Base-by-base conservation (phyloP, 1,140 invertebrate species). In the Cyphomyrmex costatus region DNA sequence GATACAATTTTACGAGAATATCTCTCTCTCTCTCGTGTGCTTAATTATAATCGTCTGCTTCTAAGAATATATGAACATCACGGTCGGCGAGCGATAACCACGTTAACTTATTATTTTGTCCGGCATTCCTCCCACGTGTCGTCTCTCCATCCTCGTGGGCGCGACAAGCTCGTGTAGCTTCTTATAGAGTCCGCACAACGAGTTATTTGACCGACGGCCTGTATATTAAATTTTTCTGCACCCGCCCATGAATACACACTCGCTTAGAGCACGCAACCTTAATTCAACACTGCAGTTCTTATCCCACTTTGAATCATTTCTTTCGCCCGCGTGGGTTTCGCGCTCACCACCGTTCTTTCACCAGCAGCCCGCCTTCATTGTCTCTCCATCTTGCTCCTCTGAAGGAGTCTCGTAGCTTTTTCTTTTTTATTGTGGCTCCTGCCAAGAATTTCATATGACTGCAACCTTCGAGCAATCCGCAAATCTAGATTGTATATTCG, bases 221-320 rank as follows among this genome's bases (percentile, higher is more conserved):
- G 51, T 87, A 78, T 87, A 87, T 87, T 85, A 87, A 87, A 85
- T 85, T 87, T 71, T 85, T 78, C 68, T 24, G 24, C 68, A 78
- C 24, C 53, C 33, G 51, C 73, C 42, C 71, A 65, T 87, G 84
- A 86, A 83, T 66, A 74, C 53, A 53, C 33, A 63, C 79, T 73
- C 65, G 71, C 46, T 87, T 65, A 77, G 33, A 30, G 71, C 46
- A 33, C 19, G 63, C 36, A 70, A 19, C 27, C 80, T 87, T 87
- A 85, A 85, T 77, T 42, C 36, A 58, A 49, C n/a, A n/a, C 33
- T 36, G 36, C 36, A 42, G 51, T 49, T 77, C 61, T 70, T 77
- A 76, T 60, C 46, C 19, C 7, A 3, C 19, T 60, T 63, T 42
- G 60, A 74, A 33, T 83, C 61, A 42, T 74, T 61, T 33, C 16